These are phyloP conservation scores for Asteroscopus sphinx DNA, from an alignment of 2,888 invertebrate species.

Conservation along the genomic window DNA sequence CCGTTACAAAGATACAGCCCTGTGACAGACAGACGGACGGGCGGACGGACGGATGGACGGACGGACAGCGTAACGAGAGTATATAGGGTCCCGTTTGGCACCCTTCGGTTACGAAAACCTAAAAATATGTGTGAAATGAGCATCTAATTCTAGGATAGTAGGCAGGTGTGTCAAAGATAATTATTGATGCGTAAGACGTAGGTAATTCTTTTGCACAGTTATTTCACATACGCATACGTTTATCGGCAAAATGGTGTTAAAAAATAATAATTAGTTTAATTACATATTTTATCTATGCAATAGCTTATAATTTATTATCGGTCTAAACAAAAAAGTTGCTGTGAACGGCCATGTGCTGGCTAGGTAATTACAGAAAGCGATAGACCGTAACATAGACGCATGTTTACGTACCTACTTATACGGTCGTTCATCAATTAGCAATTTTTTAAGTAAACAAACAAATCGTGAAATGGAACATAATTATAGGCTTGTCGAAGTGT, in stretches of 20 bases:
- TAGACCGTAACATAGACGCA: conserved; percentile 40
- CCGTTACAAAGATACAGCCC: too few species aligned
- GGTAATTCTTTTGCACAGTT: conserved; percentile 26
- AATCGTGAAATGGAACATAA: conserved; percentile 5
- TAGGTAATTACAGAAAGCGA: conserved; percentile 38
- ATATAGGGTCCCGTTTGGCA: too few species aligned
- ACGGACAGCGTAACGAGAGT: too few species aligned
- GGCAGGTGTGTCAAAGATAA: conserved; percentile 34
- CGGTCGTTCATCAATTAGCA: conserved; percentile 8
- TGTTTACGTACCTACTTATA: conserved; percentile 37
- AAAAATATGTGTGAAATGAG: conserved; percentile 7
- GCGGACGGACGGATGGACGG: too few species aligned
- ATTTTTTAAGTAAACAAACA: conserved; percentile 34
- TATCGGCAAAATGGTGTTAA: conserved; percentile 5
- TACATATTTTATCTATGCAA: conserved; percentile 43
- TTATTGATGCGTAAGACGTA: conserved; percentile 28
- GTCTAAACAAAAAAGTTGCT: conserved; percentile 27
- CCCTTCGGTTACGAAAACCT: too few species aligned
- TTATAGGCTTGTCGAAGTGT: background rate
- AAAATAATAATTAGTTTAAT: conserved; percentile 46
- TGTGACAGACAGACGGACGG: too few species aligned
- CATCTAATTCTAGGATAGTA: conserved; percentile 15
- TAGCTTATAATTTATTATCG: conserved; percentile 41
- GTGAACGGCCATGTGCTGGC: conserved; percentile 10
- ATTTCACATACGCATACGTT: conserved; percentile 28